Conservation (phyloP, 2,113 vertebrate species). For the Anoura caudifer region DNA sequence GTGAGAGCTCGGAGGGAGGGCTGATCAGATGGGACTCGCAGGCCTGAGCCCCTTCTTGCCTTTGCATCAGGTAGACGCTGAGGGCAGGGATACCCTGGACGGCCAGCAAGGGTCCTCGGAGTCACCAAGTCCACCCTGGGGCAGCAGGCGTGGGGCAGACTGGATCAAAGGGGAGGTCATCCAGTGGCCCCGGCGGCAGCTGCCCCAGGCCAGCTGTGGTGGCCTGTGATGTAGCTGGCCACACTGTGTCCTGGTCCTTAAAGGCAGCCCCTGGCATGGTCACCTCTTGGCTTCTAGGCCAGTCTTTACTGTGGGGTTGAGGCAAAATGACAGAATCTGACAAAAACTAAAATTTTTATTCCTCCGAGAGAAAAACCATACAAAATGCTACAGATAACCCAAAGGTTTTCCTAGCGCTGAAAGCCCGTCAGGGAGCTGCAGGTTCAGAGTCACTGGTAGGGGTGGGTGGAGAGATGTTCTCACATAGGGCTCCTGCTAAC, state of each 20-base stretch:
- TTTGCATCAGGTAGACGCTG: neutral
- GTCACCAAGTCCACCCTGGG: neutral
- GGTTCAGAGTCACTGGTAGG: neutral
- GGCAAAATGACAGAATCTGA: neutral
- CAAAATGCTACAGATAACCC: neutral
- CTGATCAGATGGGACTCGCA: neutral
- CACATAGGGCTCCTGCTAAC: neutral
- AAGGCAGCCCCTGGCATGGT: neutral
- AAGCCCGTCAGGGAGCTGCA: neutral
- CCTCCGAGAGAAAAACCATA: neutral
- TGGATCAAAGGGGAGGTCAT: neutral
- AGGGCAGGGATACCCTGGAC: neutral
- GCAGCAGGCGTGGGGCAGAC: neutral
- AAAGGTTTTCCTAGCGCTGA: neutral
- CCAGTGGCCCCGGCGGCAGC: rapidly evolving
- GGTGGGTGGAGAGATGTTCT: no score
- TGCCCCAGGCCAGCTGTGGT: neutral
- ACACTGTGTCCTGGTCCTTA: neutral
- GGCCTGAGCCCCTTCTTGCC: neutral
- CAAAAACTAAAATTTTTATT: neutral
- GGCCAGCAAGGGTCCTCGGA: neutral
- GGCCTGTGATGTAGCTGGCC: no score
- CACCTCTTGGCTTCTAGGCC: neutral
- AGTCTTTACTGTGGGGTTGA: neutral
- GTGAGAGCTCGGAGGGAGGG: neutral